Base-by-base conservation (phyloP, 2,113 vertebrate species). In the Ammodytes dubius region DNA sequence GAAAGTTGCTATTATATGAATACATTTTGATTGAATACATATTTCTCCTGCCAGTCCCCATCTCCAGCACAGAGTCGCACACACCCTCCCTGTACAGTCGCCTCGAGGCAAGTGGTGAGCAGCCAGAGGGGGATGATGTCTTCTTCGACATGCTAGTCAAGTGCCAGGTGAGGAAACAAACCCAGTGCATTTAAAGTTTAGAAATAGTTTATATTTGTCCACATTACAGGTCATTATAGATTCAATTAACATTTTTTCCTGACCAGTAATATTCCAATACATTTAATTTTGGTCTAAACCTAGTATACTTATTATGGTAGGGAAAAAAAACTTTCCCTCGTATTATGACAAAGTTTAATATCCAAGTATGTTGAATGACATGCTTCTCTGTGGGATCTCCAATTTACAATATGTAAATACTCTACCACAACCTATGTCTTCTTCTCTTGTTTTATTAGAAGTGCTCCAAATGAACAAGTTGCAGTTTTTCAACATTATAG, bases 101-200 rank as follows among this genome's bases (percentile, higher is more conserved):
- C 47, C 92, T 97, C 12, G 87, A 95, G 91, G 92, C 95, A 1
- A 92, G 47, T 4, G 60, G 82, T 74, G 95, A 84, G 88, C 92
- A 39, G 88, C 90, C 93, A 0, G 96, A 97, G 4, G 95, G 96
- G 0, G 97, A 97, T 0, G 97, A 99, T 0, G 96, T 97, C 89
- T 99, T 99, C 94, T 99, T 99, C 4, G 97, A 99, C 59, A 97
- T 95, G 87, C 73, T 99, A 1, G 81, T 98, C 0, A 99, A 98
- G 93, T 98, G 97, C 91, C 98, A 99, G 93, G 98, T 98, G 17
- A 81, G 85, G 15, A 57, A 64, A 9, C 0, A 54, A 63, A 37
- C 17, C 37, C 12, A 35, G 27, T 5, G 15, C 46, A 11, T 40
- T 11, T 19, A 6, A 17, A n/a, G 17, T 7, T 52, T 7, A 7